A percentile compares a stretch with the other conserved stretches of the same genome.
Evolutionary conservation across 23 tunicate genomes (phyloP).

Genomic region (Ciona savignyi): DNA sequence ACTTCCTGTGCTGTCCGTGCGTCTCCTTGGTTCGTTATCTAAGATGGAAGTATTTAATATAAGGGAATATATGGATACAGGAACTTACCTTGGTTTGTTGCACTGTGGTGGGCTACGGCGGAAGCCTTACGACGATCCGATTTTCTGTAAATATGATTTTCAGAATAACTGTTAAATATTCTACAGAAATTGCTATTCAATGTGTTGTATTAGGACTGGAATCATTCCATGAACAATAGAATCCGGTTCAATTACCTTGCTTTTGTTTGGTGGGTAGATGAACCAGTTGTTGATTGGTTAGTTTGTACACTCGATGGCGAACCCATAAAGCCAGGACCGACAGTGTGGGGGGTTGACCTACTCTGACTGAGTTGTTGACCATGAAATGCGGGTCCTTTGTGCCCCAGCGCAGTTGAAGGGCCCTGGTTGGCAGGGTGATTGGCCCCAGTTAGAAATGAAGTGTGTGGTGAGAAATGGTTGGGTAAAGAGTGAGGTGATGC

Average conservation of each 20-base stretch:
- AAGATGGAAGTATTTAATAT: too few relatives aligned
- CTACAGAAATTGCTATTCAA: too few relatives aligned
- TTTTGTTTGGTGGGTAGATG: background rate
- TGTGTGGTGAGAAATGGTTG: constrained; percentile 28
- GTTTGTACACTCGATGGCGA: background rate
- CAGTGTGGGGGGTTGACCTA: constrained; percentile 1
- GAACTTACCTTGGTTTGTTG: background rate
- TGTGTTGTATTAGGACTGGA: too few relatives aligned
- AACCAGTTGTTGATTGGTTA: background rate
- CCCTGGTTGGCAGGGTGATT: constrained; percentile 43
- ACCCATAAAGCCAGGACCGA: constrained; percentile 4
- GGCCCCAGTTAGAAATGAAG: constrained; percentile 14
- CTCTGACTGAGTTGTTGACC: constrained; percentile 9
- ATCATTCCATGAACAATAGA: too few relatives aligned
- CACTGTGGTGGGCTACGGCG: background rate
- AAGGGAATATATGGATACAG: too few relatives aligned
- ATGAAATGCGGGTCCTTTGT: constrained; percentile 24
- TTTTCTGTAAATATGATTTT: too few relatives aligned
- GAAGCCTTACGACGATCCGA: background rate
- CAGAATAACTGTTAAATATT: too few relatives aligned
- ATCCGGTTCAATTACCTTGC: too few relatives aligned
- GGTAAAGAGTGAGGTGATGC: constrained; percentile 6
- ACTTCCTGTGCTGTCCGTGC: constrained; percentile 33
- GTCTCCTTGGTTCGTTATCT: constrained; percentile 19
- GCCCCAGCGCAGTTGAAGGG: constrained; percentile 61